Conservation (phyloP, 64 coral and sea anemone genomes). For the Hydrozoanthus tunicans region DNA sequence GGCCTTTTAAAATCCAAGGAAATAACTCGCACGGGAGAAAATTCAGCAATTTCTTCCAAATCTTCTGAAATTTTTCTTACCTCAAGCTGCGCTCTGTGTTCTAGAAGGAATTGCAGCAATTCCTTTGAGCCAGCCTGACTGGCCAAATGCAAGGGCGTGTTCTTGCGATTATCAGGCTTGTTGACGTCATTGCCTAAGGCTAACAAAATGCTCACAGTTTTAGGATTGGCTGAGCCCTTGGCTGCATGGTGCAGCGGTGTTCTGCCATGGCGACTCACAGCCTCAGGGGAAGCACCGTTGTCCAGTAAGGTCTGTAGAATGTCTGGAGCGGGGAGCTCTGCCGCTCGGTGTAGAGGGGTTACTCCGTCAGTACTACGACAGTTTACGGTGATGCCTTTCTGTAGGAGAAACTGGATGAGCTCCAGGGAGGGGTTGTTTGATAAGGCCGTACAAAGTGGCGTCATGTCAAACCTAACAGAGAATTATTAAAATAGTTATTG, state of each 20-base stretch:
- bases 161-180: slow-evolving; percentile 13
- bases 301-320: slow-evolving; percentile 10
- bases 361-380: slow-evolving; percentile 7
- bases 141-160: slow-evolving; percentile 37
- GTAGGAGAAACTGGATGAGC: slow-evolving; percentile 16
- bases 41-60: no score
- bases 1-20: no score
- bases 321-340: not conserved
- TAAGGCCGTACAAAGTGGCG: slow-evolving; percentile 1
- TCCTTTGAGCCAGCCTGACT: not conserved
- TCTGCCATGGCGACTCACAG: slow-evolving; percentile 30
- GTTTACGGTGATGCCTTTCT: slow-evolving; percentile 22
- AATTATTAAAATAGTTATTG: not conserved
- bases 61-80: not conserved
- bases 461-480: slow-evolving; percentile 6
- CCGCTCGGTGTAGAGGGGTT: slow-evolving; percentile 2
- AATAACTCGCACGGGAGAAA: no score
- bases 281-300: not conserved
- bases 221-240: not conserved
- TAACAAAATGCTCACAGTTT: slow-evolving; percentile 17
- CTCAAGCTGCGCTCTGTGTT: slow-evolving; percentile 24
- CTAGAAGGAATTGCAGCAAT: not conserved
- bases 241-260: slow-evolving; percentile 42
- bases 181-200: slow-evolving; percentile 21
- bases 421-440: slow-evolving; percentile 4